These are phyloP conservation scores for Uromys caudimaculatus DNA, from an alignment of 2,797 vertebrate species.

Conservation along the genomic window DNA sequence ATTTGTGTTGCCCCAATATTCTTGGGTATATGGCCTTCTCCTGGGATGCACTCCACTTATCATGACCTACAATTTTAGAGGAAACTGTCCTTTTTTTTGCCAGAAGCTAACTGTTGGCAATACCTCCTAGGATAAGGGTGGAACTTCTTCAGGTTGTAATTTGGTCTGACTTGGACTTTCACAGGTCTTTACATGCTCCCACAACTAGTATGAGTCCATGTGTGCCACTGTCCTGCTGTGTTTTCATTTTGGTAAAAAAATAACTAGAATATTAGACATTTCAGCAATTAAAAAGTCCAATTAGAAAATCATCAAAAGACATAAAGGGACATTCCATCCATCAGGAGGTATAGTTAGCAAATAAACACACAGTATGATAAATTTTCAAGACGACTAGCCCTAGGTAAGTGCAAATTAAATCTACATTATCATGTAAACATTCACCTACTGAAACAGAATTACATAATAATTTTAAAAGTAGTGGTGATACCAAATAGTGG, in stretches of 20 bases:
- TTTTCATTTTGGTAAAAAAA: constrained; percentile 39
- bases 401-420: constrained; percentile 45
- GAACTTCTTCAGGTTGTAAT: neutral
- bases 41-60: neutral
- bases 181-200: no score
- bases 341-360: neutral
- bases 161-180: neutral
- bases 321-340: neutral
- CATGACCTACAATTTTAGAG: neutral
- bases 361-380: neutral
- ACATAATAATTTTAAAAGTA: neutral
- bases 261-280: constrained; percentile 9
- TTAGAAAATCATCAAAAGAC: constrained; percentile 26
- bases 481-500: neutral
- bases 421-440: neutral
- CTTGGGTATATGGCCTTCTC: neutral
- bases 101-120: neutral
- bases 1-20: neutral
- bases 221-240: neutral
- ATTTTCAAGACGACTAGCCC: neutral
- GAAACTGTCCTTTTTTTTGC: no score
- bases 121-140: neutral
- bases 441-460: neutral
- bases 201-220: neutral
- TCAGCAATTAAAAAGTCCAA: neutral